Percentiles rank a stretch among this genome's conserved stretches.
Conservation (phyloP, 2,888 invertebrate genomes). For the Diogma glabrata region DNA sequence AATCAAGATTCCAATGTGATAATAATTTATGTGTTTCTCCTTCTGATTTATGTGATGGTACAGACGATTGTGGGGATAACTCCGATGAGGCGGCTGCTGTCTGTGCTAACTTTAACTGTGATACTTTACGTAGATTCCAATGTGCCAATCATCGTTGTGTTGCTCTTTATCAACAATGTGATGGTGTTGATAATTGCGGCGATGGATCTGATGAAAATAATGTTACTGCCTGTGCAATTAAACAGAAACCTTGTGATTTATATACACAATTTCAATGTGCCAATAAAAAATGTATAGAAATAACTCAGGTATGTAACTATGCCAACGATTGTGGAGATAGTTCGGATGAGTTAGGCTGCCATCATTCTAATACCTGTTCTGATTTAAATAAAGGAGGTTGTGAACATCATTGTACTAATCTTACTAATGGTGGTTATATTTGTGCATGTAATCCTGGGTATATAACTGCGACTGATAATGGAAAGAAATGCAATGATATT, state of each 20-base stretch:
- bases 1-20: slow-evolving; percentile 80
- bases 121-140: slow-evolving; percentile 71
- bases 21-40: slow-evolving; percentile 87
- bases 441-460: slow-evolving; percentile 84
- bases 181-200: slow-evolving; percentile 85
- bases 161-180: slow-evolving; percentile 76
- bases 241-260: slow-evolving; percentile 63
- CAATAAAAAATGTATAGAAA: slow-evolving; percentile 73
- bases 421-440: slow-evolving; percentile 74
- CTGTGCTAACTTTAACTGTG: slow-evolving; percentile 78
- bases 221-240: slow-evolving; percentile 74
- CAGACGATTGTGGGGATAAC: slow-evolving; percentile 85
- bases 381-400: slow-evolving; percentile 64
- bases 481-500: slow-evolving; percentile 76
- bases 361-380: slow-evolving; percentile 49
- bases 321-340: slow-evolving; percentile 85
- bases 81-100: slow-evolving; percentile 74
- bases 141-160: slow-evolving; percentile 84
- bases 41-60: slow-evolving; percentile 84
- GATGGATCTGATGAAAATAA: slow-evolving; percentile 95
- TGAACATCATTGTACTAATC: slow-evolving; percentile 80
- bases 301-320: slow-evolving; percentile 71
- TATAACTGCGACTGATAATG: slow-evolving; percentile 65
- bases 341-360: slow-evolving; percentile 85
- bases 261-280: slow-evolving; percentile 77